Evolutionary conservation across 2,113 vertebrate genomes (phyloP), one percentile per base, ranked within the genome.

Genomic region (Amphilophus citrinellus): DNA sequence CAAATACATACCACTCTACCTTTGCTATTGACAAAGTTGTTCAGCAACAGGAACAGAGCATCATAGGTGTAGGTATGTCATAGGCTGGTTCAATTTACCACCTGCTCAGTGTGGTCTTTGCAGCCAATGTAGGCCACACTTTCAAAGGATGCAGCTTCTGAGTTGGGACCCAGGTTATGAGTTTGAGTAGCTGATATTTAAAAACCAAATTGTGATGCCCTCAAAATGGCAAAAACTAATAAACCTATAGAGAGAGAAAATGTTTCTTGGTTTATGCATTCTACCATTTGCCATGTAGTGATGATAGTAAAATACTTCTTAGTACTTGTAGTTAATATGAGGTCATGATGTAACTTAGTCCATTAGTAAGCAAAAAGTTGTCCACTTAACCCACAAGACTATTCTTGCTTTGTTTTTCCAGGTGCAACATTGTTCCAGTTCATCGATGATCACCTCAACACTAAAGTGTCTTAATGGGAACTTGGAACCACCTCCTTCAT

Each of bases 361-460:
- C 42, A 66, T 66, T 17, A 68, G 42, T 11, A 20, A 60, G 15
- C 27, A 50, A 53, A 24, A 62, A 39, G 32, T 30, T 80, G 22
- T 7, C 32, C 24, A n/a, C 10, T 37, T 47, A 6, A 32, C 6
- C 77, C 8, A 82, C 13, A 11, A 56, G 1, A 7, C 24, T 57
- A 9, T 76, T 61, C 13, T 85, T 61, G 66, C 32, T 53, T 73
- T 71, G 32, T 80, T 79, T 84, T 76, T 27, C 82, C 77, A 96
- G 96, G 57, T 96, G 96, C 92, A 96, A 96, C 89, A 95, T 96
- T 65, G 88, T 95, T 79, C 95, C 96, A 65, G 89, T 95, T 76
- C 91, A 37, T 6, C 90, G 87, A 82, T 96, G 91, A 96, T 68
- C 73, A 50, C 8, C n/a, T 0, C 3, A 35, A 73, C 39, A 39